These are phyloP conservation scores for Torymus aiolomorphi DNA, from an alignment of 2,888 invertebrate genomes.

Conservation along the genomic window DNA sequence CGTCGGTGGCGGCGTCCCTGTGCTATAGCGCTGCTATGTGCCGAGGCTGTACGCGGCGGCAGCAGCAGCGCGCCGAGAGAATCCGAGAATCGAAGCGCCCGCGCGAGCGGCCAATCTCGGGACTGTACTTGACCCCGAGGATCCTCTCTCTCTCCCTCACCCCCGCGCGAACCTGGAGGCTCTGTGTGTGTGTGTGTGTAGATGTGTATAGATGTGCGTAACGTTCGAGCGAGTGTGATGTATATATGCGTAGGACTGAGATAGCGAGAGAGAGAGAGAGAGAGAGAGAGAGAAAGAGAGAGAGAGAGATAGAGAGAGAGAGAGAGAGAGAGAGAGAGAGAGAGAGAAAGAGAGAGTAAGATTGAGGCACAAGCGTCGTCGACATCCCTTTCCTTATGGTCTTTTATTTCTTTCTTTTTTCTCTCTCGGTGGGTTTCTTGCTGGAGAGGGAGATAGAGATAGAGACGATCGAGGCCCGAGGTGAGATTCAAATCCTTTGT, in stretches of 20 bases:
- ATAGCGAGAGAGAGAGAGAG: not conserved
- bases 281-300: too few relatives aligned
- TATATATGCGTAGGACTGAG: not conserved
- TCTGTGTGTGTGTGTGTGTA: not conserved
- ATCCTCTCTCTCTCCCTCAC: conserved; percentile 54
- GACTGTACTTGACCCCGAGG: conserved; percentile 69
- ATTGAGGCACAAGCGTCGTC: too few relatives aligned
- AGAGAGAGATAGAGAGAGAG: too few relatives aligned
- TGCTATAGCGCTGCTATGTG: too few relatives aligned
- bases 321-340: too few relatives aligned
- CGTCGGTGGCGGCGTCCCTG: too few relatives aligned
- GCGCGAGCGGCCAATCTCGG: conserved; percentile 58
- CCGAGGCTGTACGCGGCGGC: too few relatives aligned
- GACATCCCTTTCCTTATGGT: too few relatives aligned
- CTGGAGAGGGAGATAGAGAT: too few relatives aligned
- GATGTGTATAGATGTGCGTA: not conserved
- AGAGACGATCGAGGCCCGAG: too few relatives aligned
- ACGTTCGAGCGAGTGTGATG: not conserved
- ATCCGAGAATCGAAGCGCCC: too few relatives aligned
- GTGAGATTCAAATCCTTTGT: conserved; percentile 30
- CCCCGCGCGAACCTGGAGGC: conserved; percentile 3
- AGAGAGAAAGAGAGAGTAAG: too few relatives aligned
- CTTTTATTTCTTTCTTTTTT: not conserved
- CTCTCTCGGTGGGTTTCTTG: not conserved
- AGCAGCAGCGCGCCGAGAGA: not conserved